Base-by-base conservation (phyloP, 2,888 invertebrate genomes). In the Nomada ferruginata region DNA sequence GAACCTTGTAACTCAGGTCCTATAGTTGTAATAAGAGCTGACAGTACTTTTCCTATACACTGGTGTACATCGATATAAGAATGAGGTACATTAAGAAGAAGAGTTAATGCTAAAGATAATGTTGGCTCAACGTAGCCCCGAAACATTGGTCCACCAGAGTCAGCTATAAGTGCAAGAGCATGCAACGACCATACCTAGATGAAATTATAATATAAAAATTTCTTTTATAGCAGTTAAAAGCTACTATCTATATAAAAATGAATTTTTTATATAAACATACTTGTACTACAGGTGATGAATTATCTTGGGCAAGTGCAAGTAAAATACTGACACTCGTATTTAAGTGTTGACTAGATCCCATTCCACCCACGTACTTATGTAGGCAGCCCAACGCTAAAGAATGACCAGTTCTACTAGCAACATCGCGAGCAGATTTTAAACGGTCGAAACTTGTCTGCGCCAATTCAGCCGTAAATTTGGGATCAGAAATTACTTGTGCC, bases 81-180 rank as follows among this genome's bases (percentile, higher is more conserved):
- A 55, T 98, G 97, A 7, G 98, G 98, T n/a, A 98, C 97, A 72
- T 96, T 96, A 83, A 99, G 95, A 71, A 99, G 94, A 72, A 99
- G 95, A 91, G 98, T 98, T 79, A 99, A 94, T n/a, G 98, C 97
- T 69, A 99, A 95, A 13, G 97, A 97, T 73, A 99, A 95, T 0
- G 98, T 97, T 0, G 98, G 98, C 92, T 99, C 99, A 23, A 99
- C 99, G 94, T 98, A 99, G 42, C 98, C 96, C 29, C 99, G 96
- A 95, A 99, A 99, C 98, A 99, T 99, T 0, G 99, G 99, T 0
- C 99, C 99, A 0, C 99, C 99, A 0, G 99, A 99, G 94, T 99
- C 99, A 3, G 98, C 99, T 80, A 99, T 97, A 84, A 99, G 95
- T 0, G 98, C 97, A 36, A 99, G 94, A 0, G 99, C 99, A 94